phyloP scores from a whole-genome alignment of 2,113 vertebrate species.

The Caretta caretta region DNA sequence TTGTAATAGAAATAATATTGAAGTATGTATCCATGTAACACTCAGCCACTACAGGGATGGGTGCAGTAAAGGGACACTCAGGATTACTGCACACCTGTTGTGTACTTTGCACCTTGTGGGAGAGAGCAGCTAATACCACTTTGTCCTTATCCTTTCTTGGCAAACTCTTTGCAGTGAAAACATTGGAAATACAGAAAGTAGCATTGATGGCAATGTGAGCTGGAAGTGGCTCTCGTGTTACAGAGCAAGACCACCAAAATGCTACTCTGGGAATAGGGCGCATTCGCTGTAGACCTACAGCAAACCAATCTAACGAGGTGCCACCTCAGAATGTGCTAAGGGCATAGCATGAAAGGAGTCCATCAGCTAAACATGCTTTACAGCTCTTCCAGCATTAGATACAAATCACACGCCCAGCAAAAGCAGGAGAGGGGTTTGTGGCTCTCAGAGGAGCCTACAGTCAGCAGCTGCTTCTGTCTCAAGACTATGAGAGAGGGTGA shows the following conservation, averaged over 20 bases:
- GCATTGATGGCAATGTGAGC: neutral
- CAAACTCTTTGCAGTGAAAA: neutral
- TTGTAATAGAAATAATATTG: rapidly evolving
- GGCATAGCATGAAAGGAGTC: too few relatives aligned
- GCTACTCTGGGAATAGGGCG: neutral
- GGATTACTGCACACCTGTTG: neutral
- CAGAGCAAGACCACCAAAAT: neutral
- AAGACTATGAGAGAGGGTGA: too few relatives aligned
- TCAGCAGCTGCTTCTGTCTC: too few relatives aligned
- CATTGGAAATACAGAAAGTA: too few relatives aligned
- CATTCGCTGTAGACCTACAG: neutral
- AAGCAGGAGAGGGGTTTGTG: too few relatives aligned
- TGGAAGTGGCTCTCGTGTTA: neutral
- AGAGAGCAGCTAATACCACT: neutral
- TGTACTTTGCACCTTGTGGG: neutral
- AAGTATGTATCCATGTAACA: rapidly evolving
- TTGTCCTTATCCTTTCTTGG: neutral
- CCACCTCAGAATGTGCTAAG: too few relatives aligned
- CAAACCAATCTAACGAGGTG: neutral
- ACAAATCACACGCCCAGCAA: too few relatives aligned
- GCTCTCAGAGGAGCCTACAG: too few relatives aligned
- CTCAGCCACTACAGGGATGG: neutral
- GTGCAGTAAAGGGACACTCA: neutral
- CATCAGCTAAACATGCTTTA: too few relatives aligned
- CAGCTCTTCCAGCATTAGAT: too few relatives aligned